Conservation (phyloP, 2,888 invertebrate genomes). For the Leptopilina syphax region DNA sequence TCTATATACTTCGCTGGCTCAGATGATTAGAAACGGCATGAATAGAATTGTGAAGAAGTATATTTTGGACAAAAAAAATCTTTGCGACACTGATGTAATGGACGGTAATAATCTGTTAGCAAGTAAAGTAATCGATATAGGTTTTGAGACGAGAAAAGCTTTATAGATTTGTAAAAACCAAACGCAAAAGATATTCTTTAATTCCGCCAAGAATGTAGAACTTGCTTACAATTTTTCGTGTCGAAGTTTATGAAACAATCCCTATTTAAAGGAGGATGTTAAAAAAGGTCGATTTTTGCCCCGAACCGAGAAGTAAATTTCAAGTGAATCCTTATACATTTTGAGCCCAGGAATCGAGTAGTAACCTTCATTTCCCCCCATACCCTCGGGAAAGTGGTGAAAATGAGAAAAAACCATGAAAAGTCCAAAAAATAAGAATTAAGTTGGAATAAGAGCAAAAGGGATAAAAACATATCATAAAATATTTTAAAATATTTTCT, state of each 20-base stretch:
- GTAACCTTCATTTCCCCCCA: too few relatives aligned
- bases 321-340: too few relatives aligned
- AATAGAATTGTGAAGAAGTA: constrained; percentile 42
- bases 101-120: constrained; percentile 36
- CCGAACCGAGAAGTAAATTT: too few relatives aligned
- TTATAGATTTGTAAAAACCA: constrained; percentile 35
- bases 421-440: too few relatives aligned
- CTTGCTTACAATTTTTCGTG: constrained; percentile 24
- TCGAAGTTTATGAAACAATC: constrained; percentile 39
- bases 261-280: too few relatives aligned
- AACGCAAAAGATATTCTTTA: constrained; percentile 26
- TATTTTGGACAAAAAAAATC: constrained; percentile 30
- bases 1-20: constrained; percentile 43
- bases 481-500: too few relatives aligned
- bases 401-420: too few relatives aligned
- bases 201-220: constrained; percentile 37
- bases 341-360: too few relatives aligned
- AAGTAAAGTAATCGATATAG: constrained; percentile 34
- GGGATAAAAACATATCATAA: too few relatives aligned
- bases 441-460: too few relatives aligned
- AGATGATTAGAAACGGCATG: constrained; percentile 40
- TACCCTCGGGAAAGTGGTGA: too few relatives aligned
- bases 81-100: constrained; percentile 29
- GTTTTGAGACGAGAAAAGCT: constrained; percentile 37
- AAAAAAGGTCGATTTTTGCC: too few relatives aligned